These are phyloP conservation scores for Lophius piscatorius DNA, from an alignment of 2,113 vertebrate genomes.

Conservation along the genomic window DNA sequence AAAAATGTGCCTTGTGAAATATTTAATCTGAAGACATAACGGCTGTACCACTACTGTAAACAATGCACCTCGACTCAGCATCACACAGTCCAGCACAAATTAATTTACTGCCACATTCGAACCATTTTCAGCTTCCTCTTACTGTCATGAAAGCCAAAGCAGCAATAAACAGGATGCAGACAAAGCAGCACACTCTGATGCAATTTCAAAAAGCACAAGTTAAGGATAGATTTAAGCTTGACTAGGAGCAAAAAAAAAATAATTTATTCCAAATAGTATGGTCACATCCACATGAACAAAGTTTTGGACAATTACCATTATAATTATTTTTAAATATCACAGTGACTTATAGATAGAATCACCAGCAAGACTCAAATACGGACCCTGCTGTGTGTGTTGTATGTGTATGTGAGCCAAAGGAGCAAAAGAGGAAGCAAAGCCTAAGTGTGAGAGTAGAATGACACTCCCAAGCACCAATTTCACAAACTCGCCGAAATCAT, in stretches of 20 bases:
- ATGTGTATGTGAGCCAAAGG: slow-evolving; percentile 22
- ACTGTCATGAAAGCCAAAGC: slow-evolving; percentile 25
- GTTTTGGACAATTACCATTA: neutral
- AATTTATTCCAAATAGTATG: neutral
- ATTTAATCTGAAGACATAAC: slow-evolving; percentile 35
- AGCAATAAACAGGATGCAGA: slow-evolving; percentile 68
- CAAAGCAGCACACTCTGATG: slow-evolving; percentile 48
- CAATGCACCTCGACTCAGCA: neutral
- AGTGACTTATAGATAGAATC: neutral
- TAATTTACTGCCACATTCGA: slow-evolving; percentile 27
- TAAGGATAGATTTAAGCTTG: slow-evolving; percentile 38
- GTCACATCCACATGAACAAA: neutral
- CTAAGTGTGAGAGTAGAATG: slow-evolving; percentile 41
- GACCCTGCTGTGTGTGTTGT: slow-evolving; percentile 17
- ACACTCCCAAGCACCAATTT: slow-evolving; percentile 50
- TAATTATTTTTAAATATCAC: neutral
- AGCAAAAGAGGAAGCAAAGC: slow-evolving; percentile 62
- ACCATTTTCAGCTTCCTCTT: slow-evolving; percentile 25
- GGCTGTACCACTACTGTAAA: slow-evolving; percentile 17
- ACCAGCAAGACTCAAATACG: slow-evolving; percentile 19
- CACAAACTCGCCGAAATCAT: slow-evolving; percentile 29
- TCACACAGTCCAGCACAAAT: slow-evolving; percentile 1
- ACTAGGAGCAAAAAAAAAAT: slow-evolving; percentile 32
- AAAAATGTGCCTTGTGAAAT: slow-evolving; percentile 23
- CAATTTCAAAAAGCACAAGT: slow-evolving; percentile 46